A percentile compares a stretch with the other conserved stretches of the same genome.
Evolutionary conservation across 2,888 invertebrate species (phyloP).

Genomic region (Formica aserva): DNA sequence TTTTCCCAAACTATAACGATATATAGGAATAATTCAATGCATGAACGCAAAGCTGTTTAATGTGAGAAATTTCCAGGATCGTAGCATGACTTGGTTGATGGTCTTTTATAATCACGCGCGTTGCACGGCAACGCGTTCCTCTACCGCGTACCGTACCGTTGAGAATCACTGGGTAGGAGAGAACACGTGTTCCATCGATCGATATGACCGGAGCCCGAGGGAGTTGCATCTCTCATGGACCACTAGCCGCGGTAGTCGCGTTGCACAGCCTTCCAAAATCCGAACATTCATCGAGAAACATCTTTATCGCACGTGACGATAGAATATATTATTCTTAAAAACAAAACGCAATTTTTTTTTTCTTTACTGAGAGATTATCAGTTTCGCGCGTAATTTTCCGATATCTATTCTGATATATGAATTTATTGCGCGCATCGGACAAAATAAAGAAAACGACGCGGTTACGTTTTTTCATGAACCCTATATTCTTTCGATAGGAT

Average conservation of each 20-base stretch:
- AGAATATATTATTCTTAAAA: background rate
- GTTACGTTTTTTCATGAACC: background rate
- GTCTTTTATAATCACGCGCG: constrained; percentile 8
- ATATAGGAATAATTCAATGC: background rate
- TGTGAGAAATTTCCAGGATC: background rate
- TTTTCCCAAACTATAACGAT: too few relatives aligned
- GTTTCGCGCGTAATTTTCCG: background rate
- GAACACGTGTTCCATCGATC: constrained; percentile 79
- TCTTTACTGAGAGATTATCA: background rate
- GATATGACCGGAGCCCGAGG: constrained; percentile 75
- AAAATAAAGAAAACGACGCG: background rate
- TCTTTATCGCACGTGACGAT: background rate
- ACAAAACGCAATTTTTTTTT: background rate
- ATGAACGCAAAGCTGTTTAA: background rate
- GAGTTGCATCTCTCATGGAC: constrained; percentile 70
- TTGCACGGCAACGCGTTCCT: background rate
- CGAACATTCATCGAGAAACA: constrained; percentile 29
- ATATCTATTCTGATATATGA: background rate
- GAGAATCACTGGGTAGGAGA: constrained; percentile 76
- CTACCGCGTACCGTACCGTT: constrained; percentile 48
- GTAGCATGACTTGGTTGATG: background rate
- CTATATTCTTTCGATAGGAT: background rate
- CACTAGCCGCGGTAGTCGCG: constrained; percentile 63
- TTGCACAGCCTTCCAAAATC: constrained; percentile 49
- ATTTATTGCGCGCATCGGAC: background rate